Evolutionary conservation across 2,113 vertebrate genomes (phyloP).

Genomic region (Campylomormyrus numenius): DNA sequence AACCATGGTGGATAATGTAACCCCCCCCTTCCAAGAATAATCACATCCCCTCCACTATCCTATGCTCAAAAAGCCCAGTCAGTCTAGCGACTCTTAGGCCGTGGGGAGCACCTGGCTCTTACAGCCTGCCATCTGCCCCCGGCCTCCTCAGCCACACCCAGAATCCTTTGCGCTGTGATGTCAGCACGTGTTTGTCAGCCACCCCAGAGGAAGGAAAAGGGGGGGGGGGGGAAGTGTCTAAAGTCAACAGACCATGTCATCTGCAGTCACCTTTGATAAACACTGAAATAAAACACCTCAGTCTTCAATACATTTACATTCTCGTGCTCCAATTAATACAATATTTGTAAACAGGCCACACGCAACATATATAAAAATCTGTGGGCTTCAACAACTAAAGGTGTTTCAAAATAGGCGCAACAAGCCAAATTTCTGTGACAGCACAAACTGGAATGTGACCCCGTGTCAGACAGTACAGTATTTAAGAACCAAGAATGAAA

Average conservation of each 20-base stretch:
- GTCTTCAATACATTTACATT: background rate
- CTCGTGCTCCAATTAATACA: background rate
- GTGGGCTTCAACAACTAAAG: background rate
- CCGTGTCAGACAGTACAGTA: conserved; percentile 21
- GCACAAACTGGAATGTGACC: conserved; percentile 11
- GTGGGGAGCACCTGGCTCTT: background rate
- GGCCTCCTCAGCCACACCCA: background rate
- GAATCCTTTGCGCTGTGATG: background rate
- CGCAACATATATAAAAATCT: background rate
- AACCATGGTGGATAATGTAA: background rate
- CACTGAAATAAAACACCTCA: background rate
- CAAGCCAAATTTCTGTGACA: conserved; percentile 8
- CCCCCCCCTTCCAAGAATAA: background rate
- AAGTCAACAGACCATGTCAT: background rate
- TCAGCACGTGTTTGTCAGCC: background rate
- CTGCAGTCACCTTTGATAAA: background rate
- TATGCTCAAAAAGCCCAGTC: background rate
- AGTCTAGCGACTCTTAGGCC: background rate
- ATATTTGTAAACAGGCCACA: background rate
- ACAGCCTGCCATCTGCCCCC: background rate
- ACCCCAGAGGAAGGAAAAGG: background rate
- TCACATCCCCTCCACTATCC: background rate
- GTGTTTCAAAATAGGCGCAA: background rate
- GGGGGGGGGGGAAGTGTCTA: background rate
- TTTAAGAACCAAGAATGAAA: conserved; percentile 20